phyloP scores from a whole-genome alignment of 2,888 invertebrate species.

The Ephialtes manifestator region DNA sequence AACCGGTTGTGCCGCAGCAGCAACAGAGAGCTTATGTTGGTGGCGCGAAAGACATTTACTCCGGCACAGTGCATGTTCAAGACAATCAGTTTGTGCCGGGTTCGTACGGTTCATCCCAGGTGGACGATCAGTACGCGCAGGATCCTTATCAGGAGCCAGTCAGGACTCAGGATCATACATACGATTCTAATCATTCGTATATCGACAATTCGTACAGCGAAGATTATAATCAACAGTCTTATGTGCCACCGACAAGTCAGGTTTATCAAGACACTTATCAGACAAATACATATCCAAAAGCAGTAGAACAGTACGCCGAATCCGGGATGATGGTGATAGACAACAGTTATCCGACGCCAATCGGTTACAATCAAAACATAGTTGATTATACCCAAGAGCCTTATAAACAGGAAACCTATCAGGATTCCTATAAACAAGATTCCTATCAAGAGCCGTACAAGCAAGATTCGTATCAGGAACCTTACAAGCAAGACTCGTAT shows the following conservation, averaged over 20 bases:
- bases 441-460: constrained; percentile 59
- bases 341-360: constrained; percentile 76
- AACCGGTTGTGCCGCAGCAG: constrained; percentile 31
- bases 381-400: constrained; percentile 71
- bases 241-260: constrained; percentile 51
- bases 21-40: constrained; percentile 49
- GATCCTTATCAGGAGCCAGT: constrained; percentile 76
- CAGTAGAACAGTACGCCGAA: constrained; percentile 76
- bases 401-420: constrained; percentile 54
- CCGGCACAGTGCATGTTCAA: constrained; percentile 72
- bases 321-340: constrained; percentile 72
- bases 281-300: constrained; percentile 79
- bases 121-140: constrained; percentile 73
- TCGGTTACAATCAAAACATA: constrained; percentile 78
- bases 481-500: constrained; percentile 70
- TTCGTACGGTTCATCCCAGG: constrained; percentile 71
- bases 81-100: constrained; percentile 77
- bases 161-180: constrained; percentile 47
- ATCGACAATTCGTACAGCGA: constrained; percentile 65
- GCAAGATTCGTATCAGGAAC: constrained; percentile 64
- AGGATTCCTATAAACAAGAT: constrained; percentile 50
- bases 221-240: constrained; percentile 63
- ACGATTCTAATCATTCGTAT: constrained; percentile 56
- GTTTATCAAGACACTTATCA: constrained; percentile 76
- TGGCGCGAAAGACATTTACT: constrained; percentile 59